Base-by-base conservation (phyloP, 2,797 vertebrate species). In the Megalops cyprinoides region DNA sequence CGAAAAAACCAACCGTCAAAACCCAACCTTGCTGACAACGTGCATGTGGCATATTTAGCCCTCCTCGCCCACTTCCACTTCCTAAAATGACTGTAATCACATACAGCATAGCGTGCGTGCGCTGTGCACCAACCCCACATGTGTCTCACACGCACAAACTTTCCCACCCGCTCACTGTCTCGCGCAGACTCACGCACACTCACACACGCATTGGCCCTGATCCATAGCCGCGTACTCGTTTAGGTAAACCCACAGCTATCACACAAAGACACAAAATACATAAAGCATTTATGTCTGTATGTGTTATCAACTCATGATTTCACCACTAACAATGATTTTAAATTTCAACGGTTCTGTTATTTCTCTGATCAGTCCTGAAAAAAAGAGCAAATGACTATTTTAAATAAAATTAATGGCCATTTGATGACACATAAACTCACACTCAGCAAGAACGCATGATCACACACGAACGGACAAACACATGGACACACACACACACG, bases 361-460 rank as follows among this genome's bases (percentile, higher is more conserved):
- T 39, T 23, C 6, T 39, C 14, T 67, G n/a, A 60, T 60, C 25
- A 60, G 58, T 28, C 15, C 34, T 65, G 9, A 1, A 10, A 18
- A 18, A n/a, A n/a, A n/a, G n/a, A n/a, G n/a, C n/a, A n/a, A n/a
- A n/a, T n/a, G n/a, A n/a, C n/a, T n/a, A n/a, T n/a, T n/a, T n/a
- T n/a, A n/a, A n/a, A n/a, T n/a, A n/a, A n/a, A n/a, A n/a, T n/a
- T n/a, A n/a, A n/a, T n/a, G n/a, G n/a, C n/a, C n/a, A n/a, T n/a
- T n/a, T 76, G 46, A 83, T 62, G 78, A 81, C 82, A 48, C 77
- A 85, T 20, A 84, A 82, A 85, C 20, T 55, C 81, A 65, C 28
- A 53, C 39, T 55, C 75, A 81, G 46, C 14, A 56, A 1, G 6
- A 80, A 67, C 67, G 74, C 34, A 74, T 12, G 56, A 71, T 79